These are phyloP conservation scores for Scylla paramamosain DNA, from an alignment of 1,140 invertebrate species.

Conservation along the genomic window DNA sequence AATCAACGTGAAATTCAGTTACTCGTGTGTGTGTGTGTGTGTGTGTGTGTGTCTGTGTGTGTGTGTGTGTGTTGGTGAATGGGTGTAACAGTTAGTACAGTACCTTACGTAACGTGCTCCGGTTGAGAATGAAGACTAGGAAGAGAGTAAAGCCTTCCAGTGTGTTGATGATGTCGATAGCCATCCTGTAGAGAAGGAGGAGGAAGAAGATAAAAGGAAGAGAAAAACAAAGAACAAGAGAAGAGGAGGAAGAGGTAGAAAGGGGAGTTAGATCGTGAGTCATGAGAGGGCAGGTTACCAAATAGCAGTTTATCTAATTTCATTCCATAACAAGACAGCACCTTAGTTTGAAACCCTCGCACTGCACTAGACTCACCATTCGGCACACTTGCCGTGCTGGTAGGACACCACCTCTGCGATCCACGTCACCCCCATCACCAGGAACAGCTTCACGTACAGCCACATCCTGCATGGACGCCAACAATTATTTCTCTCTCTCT, in stretches of 20 bases:
- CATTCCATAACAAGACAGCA: too few species aligned
- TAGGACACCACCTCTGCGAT: constrained; percentile 37
- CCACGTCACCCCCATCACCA: constrained; percentile 59
- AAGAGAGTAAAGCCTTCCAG: constrained; percentile 36
- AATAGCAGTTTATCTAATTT: too few species aligned
- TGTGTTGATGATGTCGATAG: constrained; percentile 24
- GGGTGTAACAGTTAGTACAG: neutral
- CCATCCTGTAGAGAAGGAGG: neutral
- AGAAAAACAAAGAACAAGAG: neutral
- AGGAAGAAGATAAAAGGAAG: too few species aligned
- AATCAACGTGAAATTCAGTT: too few species aligned
- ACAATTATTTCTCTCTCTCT: too few species aligned
- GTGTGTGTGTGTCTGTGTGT: neutral
- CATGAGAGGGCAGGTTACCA: too few species aligned
- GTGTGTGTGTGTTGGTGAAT: neutral
- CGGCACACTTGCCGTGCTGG: neutral
- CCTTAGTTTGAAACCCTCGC: too few species aligned
- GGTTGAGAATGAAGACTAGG: constrained; percentile 36
- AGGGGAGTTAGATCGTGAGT: neutral
- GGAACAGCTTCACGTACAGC: constrained; percentile 56
- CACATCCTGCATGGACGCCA: constrained; percentile 10
- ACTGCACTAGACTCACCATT: constrained; percentile 29
- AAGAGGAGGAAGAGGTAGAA: neutral
- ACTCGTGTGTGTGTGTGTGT: neutral
- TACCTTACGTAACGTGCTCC: neutral